Evolutionary conservation across 37 sponge, comb jelly and placozoan species (phyloP).

Genomic region (Ianthella basta): DNA sequence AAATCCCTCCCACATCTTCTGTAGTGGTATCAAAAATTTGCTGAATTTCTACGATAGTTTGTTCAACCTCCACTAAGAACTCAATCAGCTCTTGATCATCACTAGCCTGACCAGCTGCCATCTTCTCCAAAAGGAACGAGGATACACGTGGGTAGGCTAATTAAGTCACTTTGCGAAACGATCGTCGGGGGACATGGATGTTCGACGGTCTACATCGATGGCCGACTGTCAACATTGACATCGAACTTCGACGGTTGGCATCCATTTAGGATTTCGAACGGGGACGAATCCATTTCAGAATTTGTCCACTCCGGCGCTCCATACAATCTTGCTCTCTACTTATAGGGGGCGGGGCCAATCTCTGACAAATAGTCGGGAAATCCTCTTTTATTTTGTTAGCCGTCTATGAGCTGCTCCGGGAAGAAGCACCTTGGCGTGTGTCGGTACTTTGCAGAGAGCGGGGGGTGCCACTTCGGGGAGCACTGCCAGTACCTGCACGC

Average conservation of each 20-base stretch:
- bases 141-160: too few relatives aligned
- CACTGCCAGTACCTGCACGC: constrained; percentile 68
- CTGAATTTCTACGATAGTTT: not conserved
- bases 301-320: too few relatives aligned
- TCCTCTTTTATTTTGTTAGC: too few relatives aligned
- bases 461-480: constrained; percentile 68
- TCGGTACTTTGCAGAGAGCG: constrained; percentile 58
- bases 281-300: too few relatives aligned
- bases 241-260: not conserved
- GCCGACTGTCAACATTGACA: not conserved
- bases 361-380: too few relatives aligned
- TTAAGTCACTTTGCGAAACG: too few relatives aligned
- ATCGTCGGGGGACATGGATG: too few relatives aligned
- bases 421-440: constrained; percentile 44
- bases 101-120: too few relatives aligned
- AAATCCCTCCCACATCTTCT: not conserved
- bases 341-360: too few relatives aligned
- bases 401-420: not conserved
- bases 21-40: not conserved
- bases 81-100: not conserved
- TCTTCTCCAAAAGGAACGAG: too few relatives aligned
- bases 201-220: not conserved
- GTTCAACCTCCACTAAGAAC: constrained; percentile 1
- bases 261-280: too few relatives aligned
- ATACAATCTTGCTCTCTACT: too few relatives aligned